Conservation (phyloP, 2,113 vertebrate genomes). For the Sturnus vulgaris region DNA sequence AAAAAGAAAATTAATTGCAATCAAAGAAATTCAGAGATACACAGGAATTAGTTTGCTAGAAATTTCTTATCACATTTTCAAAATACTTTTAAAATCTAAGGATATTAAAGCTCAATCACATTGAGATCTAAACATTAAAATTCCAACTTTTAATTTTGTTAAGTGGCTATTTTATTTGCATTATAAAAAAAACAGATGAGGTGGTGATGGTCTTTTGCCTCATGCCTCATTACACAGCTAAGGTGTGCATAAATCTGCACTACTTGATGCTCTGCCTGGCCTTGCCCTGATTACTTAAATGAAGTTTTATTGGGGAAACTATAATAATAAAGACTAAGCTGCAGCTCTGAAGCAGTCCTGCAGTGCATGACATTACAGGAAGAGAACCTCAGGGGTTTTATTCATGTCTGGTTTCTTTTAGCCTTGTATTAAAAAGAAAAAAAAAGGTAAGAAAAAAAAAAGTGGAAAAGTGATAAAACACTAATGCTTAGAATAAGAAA, state of each 20-base stretch:
- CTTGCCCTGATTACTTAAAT: constrained; percentile 1
- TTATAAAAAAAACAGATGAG: not conserved
- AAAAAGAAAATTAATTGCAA: not conserved
- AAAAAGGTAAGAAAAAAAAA: not conserved
- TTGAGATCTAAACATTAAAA: not conserved
- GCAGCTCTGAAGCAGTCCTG: not conserved
- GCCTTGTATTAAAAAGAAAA: not conserved
- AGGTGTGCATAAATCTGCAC: not conserved
- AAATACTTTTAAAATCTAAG: not conserved
- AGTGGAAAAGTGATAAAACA: not conserved
- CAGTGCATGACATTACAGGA: not conserved
- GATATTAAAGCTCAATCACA: not conserved
- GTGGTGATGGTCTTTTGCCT: not conserved
- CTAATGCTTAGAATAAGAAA: constrained; percentile 7
- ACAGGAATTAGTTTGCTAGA: not conserved
- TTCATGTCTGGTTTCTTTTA: not conserved
- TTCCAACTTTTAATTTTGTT: not conserved
- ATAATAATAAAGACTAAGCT: not conserved
- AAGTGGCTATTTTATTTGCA: not conserved
- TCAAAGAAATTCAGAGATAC: not conserved
- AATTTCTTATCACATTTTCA: not conserved
- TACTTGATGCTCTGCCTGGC: not conserved
- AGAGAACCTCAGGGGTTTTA: not conserved
- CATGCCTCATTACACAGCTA: not conserved
- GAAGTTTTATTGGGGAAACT: not conserved